Evolutionary conservation across 37 sponge, comb jelly and placozoan genomes (phyloP).

Genomic region (Beroe forskalii): DNA sequence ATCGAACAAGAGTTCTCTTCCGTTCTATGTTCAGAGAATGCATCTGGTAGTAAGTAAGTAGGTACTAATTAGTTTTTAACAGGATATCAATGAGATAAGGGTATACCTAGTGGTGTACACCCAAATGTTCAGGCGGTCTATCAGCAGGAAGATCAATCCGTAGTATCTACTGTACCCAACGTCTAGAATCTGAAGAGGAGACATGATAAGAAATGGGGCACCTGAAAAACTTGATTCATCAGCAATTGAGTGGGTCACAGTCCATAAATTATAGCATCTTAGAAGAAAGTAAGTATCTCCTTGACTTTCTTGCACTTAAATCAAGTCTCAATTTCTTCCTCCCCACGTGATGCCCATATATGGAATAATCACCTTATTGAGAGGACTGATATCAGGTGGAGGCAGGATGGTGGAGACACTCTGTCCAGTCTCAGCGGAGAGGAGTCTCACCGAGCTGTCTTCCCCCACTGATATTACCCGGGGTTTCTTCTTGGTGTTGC

Average conservation of each 20-base stretch:
- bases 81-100: too few species aligned
- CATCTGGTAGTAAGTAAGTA: too few species aligned
- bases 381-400: constrained; percentile 58
- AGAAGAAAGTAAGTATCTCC: too few species aligned
- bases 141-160: constrained; percentile 46
- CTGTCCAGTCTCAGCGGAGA: constrained; percentile 29
- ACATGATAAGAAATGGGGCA: too few species aligned
- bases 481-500: constrained; percentile 26
- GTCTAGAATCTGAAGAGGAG: constrained; percentile 46
- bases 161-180: constrained; percentile 48
- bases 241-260: too few species aligned
- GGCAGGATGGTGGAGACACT: constrained; percentile 55
- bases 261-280: too few species aligned
- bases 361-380: constrained; percentile 16
- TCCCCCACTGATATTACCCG: constrained; percentile 18
- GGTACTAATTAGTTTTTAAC: too few species aligned
- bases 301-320: too few species aligned
- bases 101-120: constrained; percentile 61
- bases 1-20: too few species aligned
- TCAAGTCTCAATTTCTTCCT: too few species aligned
- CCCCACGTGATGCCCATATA: not conserved
- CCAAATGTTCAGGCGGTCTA: constrained; percentile 42
- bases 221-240: too few species aligned
- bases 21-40: too few species aligned
- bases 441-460: constrained; percentile 48